Evolutionary conservation across 2,113 vertebrate species (phyloP).

Genomic region (Montifringilla adamsi): DNA sequence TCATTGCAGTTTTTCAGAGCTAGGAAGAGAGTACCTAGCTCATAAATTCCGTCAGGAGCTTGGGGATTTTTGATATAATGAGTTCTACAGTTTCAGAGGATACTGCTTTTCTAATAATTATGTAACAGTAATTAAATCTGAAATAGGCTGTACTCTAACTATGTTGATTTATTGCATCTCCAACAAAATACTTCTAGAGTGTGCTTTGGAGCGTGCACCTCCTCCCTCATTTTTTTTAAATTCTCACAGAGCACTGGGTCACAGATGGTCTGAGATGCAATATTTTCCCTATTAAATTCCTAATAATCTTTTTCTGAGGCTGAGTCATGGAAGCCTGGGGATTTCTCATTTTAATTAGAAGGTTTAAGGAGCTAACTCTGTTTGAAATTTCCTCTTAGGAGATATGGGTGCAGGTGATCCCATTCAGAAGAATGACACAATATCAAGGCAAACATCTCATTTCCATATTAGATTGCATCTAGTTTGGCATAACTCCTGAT

Average conservation of each 20-base stretch:
- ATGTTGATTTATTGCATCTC: conserved; percentile 87
- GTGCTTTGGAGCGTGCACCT: conserved; percentile 76
- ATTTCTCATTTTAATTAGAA: conserved; percentile 99
- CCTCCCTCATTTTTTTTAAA: conserved; percentile 88
- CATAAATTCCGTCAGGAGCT: conserved; percentile 84
- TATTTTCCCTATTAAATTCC: conserved; percentile 99
- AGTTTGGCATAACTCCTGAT: conserved; percentile 85
- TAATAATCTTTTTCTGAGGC: conserved; percentile 97
- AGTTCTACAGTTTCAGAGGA: conserved; percentile 86
- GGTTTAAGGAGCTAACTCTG: conserved; percentile 97
- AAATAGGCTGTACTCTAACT: conserved; percentile 87
- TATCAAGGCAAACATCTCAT: conserved; percentile 85
- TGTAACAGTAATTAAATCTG: conserved; percentile 92
- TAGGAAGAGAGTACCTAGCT: conserved; percentile 78
- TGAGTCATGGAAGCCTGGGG: conserved; percentile 93
- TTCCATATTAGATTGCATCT: conserved; percentile 93
- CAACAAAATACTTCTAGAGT: conserved; percentile 80
- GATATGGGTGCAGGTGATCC: conserved; percentile 89
- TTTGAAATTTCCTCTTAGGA: conserved; percentile 88
- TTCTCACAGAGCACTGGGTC: conserved; percentile 90
- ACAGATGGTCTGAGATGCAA: conserved; percentile 96
- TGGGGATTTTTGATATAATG: conserved; percentile 86
- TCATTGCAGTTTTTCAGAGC: conserved; percentile 70
- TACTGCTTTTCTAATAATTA: conserved; percentile 90
- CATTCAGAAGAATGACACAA: conserved; percentile 85